Evolutionary conservation across 2,113 vertebrate genomes (phyloP).

Genomic region (Solenodon paradoxus): DNA sequence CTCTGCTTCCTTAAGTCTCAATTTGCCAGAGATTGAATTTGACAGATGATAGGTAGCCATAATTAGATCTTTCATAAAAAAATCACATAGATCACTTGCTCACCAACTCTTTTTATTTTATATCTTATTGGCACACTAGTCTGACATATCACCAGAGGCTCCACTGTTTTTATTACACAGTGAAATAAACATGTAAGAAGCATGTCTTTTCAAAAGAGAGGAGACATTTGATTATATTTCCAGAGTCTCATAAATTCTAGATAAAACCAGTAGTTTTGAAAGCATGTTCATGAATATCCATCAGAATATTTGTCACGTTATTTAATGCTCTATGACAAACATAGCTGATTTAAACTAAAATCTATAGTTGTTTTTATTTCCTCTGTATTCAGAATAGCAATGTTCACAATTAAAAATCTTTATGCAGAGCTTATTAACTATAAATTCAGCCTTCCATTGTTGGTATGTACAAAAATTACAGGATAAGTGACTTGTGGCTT

Average conservation of each 20-base stretch:
- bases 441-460: conserved; percentile 13
- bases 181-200: neutral
- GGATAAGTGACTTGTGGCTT: conserved; percentile 43
- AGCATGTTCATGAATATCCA: conserved; percentile 66
- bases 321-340: conserved; percentile 16
- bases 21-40: neutral
- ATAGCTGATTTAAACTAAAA: conserved; percentile 42
- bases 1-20: neutral
- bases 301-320: conserved; percentile 45
- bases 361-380: conserved; percentile 56
- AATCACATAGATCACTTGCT: neutral
- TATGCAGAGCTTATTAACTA: conserved; percentile 9
- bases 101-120: neutral
- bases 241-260: conserved; percentile 45
- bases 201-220: neutral
- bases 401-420: conserved; percentile 18
- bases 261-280: conserved; percentile 47
- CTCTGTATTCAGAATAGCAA: conserved; percentile 29
- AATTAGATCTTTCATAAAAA: neutral
- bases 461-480: neutral
- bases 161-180: neutral
- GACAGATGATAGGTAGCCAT: neutral
- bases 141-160: neutral
- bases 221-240: conserved; percentile 42
- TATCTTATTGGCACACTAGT: neutral